Evolutionary conservation across 2,888 invertebrate species (phyloP), one percentile per base, ranked within the genome.

Genomic region (Agapetus fuscipes): DNA sequence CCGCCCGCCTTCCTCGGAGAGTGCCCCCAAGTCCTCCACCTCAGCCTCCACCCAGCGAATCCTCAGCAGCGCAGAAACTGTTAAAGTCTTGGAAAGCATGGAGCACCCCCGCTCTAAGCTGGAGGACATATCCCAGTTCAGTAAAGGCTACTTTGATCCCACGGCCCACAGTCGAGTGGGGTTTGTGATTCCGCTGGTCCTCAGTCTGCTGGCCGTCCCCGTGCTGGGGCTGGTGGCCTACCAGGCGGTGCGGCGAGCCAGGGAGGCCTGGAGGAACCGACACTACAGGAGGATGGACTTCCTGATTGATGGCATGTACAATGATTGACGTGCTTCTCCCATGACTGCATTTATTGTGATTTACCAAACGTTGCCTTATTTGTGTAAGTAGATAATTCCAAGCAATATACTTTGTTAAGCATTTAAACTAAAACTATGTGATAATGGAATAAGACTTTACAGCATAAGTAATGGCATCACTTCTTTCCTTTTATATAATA

Each of bases 241-340:
- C 41, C 69, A 82, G 57, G 66, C 78, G 15, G 69, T 81, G 41
- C 77, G 78, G 50, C 67, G 78, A 48, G 79, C 85, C n/a, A 71
- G 78, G 50, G 87, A 88, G 56, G 84, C 84, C 56, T 88, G 88
- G 86, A 79, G 81, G 51, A 83, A 87, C 49, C 72, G 88, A 50
- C 87, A 89, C 60, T 89, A 89, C 54, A 76, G 83, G 47, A 71
- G 87, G 56, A 88, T 89, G 87, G 88, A 89, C 61, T 88, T 85
- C 56, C 71, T 89, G 10, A 80, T 89, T 39, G 88, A 89, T 61
- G 89, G 88, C 52, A 87, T 89, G 83, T 89, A 89, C 56, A 86
- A 87, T 64, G 85, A 85, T 56, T 85, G 61, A 56, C 32, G 32
- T 37, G 20, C 14, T 26, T 4, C 11, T 10, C n/a, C n/a, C n/a